A percentile compares a stretch with the other conserved stretches of the same genome.
Evolutionary conservation across 2,113 vertebrate species (phyloP).

Genomic region (Collichthys lucidus): DNA sequence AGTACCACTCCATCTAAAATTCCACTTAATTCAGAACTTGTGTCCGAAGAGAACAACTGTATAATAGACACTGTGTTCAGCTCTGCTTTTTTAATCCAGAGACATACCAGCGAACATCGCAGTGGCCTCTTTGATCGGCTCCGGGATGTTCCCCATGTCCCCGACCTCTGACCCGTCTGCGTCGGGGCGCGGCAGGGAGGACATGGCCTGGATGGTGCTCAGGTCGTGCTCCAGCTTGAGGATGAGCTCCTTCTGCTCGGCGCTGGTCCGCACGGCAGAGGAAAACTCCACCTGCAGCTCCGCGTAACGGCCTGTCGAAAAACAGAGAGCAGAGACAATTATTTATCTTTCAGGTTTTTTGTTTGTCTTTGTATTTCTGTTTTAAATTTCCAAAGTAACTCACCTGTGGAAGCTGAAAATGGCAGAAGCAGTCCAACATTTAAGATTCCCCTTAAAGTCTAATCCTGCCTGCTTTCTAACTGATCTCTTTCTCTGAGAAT

Average conservation of each 20-base stretch:
- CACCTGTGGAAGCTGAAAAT: constrained; percentile 61
- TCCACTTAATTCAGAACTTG: not conserved
- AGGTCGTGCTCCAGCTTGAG: constrained; percentile 94
- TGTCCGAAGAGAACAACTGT: not conserved
- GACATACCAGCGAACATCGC: constrained; percentile 89
- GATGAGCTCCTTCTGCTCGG: constrained; percentile 93
- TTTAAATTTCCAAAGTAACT: constrained; percentile 26
- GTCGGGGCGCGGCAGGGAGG: constrained; percentile 86
- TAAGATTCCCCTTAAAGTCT: not conserved
- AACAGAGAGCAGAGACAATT: not conserved
- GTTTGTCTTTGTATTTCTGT: constrained; percentile 4
- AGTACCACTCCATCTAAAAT: not conserved
- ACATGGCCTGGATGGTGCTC: constrained; percentile 91
- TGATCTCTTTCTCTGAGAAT: constrained; percentile 81
- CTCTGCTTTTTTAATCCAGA: not conserved
- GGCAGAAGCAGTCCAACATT: constrained; percentile 42
- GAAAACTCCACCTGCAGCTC: constrained; percentile 91
- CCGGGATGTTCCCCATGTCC: constrained; percentile 88
- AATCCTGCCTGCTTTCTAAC: constrained; percentile 22
- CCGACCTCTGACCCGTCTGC: constrained; percentile 85
- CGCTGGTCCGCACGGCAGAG: constrained; percentile 81
- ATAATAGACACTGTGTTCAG: not conserved
- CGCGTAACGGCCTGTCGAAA: constrained; percentile 86
- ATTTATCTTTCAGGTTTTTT: not conserved
- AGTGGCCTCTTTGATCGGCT: constrained; percentile 95